A percentile compares a stretch with the other conserved stretches of the same genome.
These are phyloP conservation scores for Orientallactaga sibirica DNA, from an alignment of 2,797 vertebrate species.

Conservation along the genomic window DNA sequence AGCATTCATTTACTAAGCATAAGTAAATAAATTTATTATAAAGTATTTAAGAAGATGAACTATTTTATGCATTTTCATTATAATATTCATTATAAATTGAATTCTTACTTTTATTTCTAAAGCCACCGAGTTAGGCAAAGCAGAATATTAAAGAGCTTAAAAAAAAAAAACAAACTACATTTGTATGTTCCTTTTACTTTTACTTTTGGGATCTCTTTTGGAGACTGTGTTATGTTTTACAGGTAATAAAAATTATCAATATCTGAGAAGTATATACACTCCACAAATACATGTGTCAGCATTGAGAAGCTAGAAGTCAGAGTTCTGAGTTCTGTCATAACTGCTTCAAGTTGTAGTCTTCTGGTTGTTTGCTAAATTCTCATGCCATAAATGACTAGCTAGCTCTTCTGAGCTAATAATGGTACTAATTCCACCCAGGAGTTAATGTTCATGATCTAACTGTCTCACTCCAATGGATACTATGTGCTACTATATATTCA, in stretches of 20 bases:
- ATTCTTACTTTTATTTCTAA: not conserved
- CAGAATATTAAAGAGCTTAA: slow-evolving; percentile 11
- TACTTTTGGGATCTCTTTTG: not conserved
- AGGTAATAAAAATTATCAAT: not conserved
- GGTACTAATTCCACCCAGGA: not conserved
- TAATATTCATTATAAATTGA: slow-evolving; percentile 13
- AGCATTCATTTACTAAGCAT: not conserved
- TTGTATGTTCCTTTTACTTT: not conserved
- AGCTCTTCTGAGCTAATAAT: not conserved
- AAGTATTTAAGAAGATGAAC: not conserved
- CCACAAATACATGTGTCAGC: not conserved
- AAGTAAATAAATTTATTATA: not conserved
- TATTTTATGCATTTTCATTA: not conserved
- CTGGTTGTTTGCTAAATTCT: not conserved
- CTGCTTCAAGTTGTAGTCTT: not conserved
- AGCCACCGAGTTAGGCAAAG: not conserved
- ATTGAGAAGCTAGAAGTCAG: not conserved
- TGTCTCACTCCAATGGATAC: not conserved
- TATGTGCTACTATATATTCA: not conserved
- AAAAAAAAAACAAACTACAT: not conserved
- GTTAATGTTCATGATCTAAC: not conserved
- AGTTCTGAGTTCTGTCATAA: not conserved
- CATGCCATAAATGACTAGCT: not conserved
- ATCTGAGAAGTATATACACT: not conserved
- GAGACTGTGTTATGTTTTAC: not conserved